Conservation (phyloP, 2,113 vertebrate genomes). For the Otocyon megalotis region DNA sequence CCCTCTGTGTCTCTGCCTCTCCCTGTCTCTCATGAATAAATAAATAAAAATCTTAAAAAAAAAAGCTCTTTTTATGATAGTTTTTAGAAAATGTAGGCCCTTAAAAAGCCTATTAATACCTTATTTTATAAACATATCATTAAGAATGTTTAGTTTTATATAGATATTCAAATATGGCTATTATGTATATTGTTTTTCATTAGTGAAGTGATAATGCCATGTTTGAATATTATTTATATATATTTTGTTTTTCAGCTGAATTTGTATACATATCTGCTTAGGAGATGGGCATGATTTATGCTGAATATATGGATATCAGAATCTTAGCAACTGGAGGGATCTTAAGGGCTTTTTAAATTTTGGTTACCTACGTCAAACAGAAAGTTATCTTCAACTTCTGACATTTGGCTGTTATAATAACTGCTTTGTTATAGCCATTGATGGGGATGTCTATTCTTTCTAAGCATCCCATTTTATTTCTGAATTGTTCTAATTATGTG, state of each 20-base stretch:
- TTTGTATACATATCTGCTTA: constrained; percentile 11
- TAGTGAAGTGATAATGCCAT: background rate
- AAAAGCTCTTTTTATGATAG: background rate
- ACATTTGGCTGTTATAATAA: background rate
- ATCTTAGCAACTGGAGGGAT: background rate
- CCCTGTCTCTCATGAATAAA: too few species aligned
- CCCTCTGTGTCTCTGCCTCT: too few species aligned
- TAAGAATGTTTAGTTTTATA: constrained; percentile 14
- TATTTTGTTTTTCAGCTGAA: background rate
- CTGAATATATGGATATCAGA: background rate
- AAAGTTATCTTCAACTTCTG: background rate
- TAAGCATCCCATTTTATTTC: constrained; percentile 10
- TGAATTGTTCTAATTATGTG: background rate
- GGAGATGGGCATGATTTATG: background rate
- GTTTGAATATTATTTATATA: background rate
- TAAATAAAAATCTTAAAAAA: too few species aligned
- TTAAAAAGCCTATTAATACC: background rate
- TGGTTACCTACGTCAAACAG: background rate
- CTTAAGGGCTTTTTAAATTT: background rate
- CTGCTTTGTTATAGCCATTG: background rate
- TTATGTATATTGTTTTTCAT: background rate
- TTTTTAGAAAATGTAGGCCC: background rate
- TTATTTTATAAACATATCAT: constrained; percentile 31
- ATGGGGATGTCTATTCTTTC: background rate
- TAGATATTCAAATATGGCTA: background rate